Evolutionary conservation across 2,888 invertebrate species (phyloP), one percentile per base, ranked within the genome.

Genomic region (Crocallis elinguaria): DNA sequence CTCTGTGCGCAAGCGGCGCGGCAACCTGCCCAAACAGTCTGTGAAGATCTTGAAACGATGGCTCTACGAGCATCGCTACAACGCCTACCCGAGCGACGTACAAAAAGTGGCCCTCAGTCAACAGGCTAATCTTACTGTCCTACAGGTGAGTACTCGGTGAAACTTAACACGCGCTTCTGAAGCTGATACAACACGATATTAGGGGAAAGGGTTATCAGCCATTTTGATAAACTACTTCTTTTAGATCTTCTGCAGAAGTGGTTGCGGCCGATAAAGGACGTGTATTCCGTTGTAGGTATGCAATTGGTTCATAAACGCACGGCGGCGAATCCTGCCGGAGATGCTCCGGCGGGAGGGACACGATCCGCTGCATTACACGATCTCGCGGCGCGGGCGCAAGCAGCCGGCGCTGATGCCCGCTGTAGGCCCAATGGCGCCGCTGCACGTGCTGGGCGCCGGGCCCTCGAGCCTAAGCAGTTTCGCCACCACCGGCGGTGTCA

Each of bases 301-400:
- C 91, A 98, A 98, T 84, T 98, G 98, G 98, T 98, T 98, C 76
- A 98, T 98, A 56, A 98, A 98, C 82, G 98, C 98, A 0, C 94
- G 98, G 4, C 94, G 98, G 2, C 94, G 98, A 53, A 97, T 98
- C 71, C 88, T 98, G 23, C 98, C 98, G 0, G 97, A 98, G 78
- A 97, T 98, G 95, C 97, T 98, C 43, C 93, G 97, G 1, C 94
- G 96, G 37, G 98, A 98, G 79, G 98, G 98, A 0, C 95, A 97
- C 76, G 97, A 98, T 81, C 98, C 96, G 0, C 90, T 97, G 46
- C 96, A 97, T 78, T 98, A 96, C 79, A 98, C 98, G 7, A 98
- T 98, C 68, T 97, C 98, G 0, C 94, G 98, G 7, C 93, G 96
- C 21, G 96, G 96, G 8, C 96, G 96, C 72, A 96, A 96, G 82